Evolutionary conservation across 2,797 vertebrate species (phyloP).

Genomic region (Syndactyla subalaris): DNA sequence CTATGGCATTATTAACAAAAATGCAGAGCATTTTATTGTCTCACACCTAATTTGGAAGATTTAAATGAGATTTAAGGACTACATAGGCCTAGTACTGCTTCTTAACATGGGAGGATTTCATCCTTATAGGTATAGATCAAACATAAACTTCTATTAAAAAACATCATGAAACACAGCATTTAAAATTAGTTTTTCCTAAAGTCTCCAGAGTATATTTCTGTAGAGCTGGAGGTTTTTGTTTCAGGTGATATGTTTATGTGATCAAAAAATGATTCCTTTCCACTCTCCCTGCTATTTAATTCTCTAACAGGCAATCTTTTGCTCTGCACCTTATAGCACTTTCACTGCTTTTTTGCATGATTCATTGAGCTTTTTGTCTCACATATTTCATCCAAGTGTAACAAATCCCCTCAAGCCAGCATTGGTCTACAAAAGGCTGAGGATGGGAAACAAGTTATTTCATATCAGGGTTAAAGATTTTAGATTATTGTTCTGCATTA

Average conservation of each 20-base stretch:
- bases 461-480: neutral
- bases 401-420: conserved; percentile 8
- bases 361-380: conserved; percentile 49
- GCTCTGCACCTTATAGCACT: conserved; percentile 13
- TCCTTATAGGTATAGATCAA: neutral
- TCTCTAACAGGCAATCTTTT: conserved; percentile 4
- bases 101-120: neutral
- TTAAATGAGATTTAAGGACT: conserved; percentile 18
- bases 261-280: neutral
- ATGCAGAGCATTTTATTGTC: neutral
- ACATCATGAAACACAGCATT: neutral
- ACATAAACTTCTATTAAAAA: neutral
- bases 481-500: neutral
- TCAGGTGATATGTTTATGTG: neutral
- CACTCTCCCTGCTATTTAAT: conserved; percentile 14
- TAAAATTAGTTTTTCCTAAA: neutral
- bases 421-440: conserved; percentile 30
- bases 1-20: neutral
- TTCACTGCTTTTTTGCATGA: conserved; percentile 35
- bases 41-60: neutral
- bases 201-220: neutral
- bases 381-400: conserved; percentile 48
- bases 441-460: conserved; percentile 22
- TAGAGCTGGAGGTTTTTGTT: neutral
- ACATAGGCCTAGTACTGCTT: neutral